Evolutionary conservation across 2,113 vertebrate genomes (phyloP), one percentile per base, ranked within the genome.

Genomic region (Apistogramma diplotaenia): DNA sequence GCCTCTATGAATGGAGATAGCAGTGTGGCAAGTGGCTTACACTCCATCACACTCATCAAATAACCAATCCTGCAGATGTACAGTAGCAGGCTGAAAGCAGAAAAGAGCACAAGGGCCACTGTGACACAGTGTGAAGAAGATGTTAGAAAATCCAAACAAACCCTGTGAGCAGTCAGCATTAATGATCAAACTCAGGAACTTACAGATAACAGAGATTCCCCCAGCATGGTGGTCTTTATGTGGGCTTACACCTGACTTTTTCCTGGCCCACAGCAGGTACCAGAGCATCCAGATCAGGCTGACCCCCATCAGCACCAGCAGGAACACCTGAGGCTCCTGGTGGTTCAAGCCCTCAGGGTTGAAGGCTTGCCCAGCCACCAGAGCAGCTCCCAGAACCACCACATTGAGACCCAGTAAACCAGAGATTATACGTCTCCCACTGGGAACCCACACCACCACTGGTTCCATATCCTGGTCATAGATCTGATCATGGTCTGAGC

Each of bases 401-500:
- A 97, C 78, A 0, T 98, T 99, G 86, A 98, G 87, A 65, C 97
- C 97, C 87, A 99, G 84, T 53, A 99, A 93, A 16, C 96, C 96
- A 0, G 97, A 98, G 87, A 97, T 94, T 70, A 98, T 95, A 18
- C 93, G 95, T 2, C 95, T 94, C 0, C 95, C 94, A 13, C 93
- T 96, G 87, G 96, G 95, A 0, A 93, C 95, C 78, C 96, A 96
- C 4, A 85, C 54, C 23, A 72, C 35, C 29, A 67, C 71, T 2
- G 76, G 73, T 1, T 89, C 89, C 23, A n/a, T 6, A 7, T 84
- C 82, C 13, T 15, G 3, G 2, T 74, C 73, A 51, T 29, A 73
- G 27, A 8, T 21, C 61, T 25, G 56, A 3, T 23, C 51, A 6
- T 51, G 43, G 65, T 78, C 78, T 16, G 0, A 72, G 0, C 29